Evolutionary conservation across 2,888 invertebrate genomes (phyloP), one percentile per base, ranked within the genome.

Genomic region (Ephialtes manifestator): DNA sequence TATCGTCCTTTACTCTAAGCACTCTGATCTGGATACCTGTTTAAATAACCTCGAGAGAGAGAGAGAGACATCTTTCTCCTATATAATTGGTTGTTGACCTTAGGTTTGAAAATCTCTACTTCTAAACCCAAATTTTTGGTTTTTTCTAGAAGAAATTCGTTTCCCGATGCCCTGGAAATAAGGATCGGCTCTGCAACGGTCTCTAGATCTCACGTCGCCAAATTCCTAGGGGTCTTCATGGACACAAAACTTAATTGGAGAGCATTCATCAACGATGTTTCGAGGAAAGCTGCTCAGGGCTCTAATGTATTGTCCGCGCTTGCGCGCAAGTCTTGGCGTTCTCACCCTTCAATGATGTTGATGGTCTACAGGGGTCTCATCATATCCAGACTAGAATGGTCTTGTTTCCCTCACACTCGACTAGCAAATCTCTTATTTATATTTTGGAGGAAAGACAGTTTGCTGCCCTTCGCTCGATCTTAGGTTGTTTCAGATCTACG

Each of bases 181-280:
- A 65, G 20, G 5, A 39, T 65, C 0, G 43, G 11, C 11, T 18
- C 7, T 7, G 18, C n/a, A 15, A 4, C 11, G 2, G 67, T 81
- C 7, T 18, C 4, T 10, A 81, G 74, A 43, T 53, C 55, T 5
- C 39, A 43, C 7, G 15, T 13, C 0, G 72, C 20, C 0, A 65
- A 31, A 39, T 74, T 81, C 18, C 24, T 81, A 13, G 81, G 74
- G 0, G 35, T 67, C 13, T 39, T 51, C 4, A 28, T 81, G 2
- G 74, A 81, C 11, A 13, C 55, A 0, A 74, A 74, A 28, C 39
- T 81, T 1, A 67, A 35, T 2, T 81, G 67, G 81, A 74, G 74
- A 20, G 20, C 53, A 8, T 63, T 63, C n/a, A 65, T 63, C 1
- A 35, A 65, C 28, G 28, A 74, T 11, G 18, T 51, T 0, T 31